A percentile compares a stretch with the other conserved stretches of the same genome.
These are phyloP conservation scores for Microtus pennsylvanicus DNA, from an alignment of 2,113 vertebrate species.

Conservation along the genomic window DNA sequence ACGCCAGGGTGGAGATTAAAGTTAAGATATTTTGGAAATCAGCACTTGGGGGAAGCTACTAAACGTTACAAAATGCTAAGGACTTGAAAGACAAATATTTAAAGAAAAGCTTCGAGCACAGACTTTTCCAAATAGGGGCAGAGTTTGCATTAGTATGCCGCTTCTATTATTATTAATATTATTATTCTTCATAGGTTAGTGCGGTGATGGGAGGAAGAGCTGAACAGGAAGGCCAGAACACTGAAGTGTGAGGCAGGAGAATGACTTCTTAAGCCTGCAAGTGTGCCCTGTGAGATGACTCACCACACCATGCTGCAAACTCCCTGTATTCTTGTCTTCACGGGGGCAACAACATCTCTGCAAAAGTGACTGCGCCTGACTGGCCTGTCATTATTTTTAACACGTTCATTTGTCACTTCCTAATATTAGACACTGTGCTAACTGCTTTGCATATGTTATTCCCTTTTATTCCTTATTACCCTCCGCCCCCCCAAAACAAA, in stretches of 20 bases:
- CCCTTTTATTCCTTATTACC: neutral
- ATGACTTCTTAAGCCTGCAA: neutral
- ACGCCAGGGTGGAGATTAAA: neutral
- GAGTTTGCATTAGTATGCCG: neutral
- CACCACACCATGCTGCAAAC: neutral
- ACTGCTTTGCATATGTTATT: constrained; percentile 38
- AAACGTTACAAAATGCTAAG: neutral
- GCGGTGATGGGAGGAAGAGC: neutral
- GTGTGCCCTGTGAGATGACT: neutral
- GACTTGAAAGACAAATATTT: constrained; percentile 15
- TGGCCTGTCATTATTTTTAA: constrained; percentile 11
- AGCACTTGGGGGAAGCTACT: neutral
- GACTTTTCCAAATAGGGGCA: constrained; percentile 1
- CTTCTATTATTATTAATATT: neutral
- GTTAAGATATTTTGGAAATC: constrained; percentile 30
- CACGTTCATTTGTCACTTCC: constrained; percentile 49
- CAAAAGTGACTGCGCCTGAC: constrained; percentile 19
- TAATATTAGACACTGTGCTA: constrained; percentile 49
- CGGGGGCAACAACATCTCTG: neutral
- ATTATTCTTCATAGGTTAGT: neutral
- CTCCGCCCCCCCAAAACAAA: neutral
- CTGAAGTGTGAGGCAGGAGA: neutral
- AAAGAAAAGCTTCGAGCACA: constrained; percentile 25
- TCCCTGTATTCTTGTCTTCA: neutral
- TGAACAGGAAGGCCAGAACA: neutral